Conservation (phyloP, 1,140 invertebrate genomes). For the Battus philenor region DNA sequence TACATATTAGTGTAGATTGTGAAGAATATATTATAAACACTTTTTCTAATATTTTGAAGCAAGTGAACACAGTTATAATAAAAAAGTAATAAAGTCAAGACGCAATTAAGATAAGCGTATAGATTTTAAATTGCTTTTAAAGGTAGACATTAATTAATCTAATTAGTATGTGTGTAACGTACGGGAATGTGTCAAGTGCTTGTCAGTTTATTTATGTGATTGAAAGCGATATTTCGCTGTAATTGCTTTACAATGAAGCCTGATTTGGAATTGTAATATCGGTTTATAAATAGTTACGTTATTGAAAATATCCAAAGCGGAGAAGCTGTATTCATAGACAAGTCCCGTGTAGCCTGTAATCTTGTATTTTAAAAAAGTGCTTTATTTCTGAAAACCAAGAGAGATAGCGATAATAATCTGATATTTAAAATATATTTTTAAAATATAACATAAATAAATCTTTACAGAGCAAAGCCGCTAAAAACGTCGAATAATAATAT, state of each 20-base stretch:
- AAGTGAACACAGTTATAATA: not conserved
- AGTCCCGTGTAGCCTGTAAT: no score
- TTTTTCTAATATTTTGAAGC: no score
- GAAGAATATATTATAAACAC: no score
- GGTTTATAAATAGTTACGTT: not conserved
- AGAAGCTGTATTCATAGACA: no score
- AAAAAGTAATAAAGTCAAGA: not conserved
- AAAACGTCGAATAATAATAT: no score
- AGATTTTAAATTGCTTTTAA: conserved; percentile 4
- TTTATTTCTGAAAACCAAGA: no score
- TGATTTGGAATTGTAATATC: not conserved
- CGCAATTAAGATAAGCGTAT: conserved; percentile 7
- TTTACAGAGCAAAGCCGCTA: no score
- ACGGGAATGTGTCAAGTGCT: not conserved
- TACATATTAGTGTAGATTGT: no score
- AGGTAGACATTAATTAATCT: not conserved
- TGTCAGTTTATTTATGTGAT: conserved; percentile 1
- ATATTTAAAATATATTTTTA: no score
- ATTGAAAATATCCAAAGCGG: not conserved
- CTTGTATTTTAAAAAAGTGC: no score
- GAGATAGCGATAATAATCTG: no score
- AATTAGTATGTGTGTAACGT: not conserved
- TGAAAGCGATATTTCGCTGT: not conserved
- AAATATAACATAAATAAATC: no score
- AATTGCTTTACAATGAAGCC: conserved; percentile 1